Conservation (phyloP, 2,888 invertebrate species). For the Scrobipalpa costella region DNA sequence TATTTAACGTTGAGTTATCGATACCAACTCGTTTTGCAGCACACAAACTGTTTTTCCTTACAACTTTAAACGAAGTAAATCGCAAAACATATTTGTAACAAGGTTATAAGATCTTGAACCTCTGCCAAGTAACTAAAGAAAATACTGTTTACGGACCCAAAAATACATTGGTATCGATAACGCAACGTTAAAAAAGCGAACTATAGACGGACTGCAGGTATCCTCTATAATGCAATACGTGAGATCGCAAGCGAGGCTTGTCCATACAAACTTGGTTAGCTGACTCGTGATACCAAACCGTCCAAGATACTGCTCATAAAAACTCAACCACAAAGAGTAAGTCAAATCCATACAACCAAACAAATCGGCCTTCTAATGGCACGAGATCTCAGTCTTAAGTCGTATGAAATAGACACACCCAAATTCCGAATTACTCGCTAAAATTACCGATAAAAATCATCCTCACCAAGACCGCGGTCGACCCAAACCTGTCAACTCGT, state of each 20-base stretch:
- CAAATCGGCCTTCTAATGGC: background rate
- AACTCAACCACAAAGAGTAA: background rate
- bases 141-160: too few species aligned
- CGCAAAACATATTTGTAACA: too few species aligned
- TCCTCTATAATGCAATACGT: background rate
- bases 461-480: background rate
- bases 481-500: background rate
- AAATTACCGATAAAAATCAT: background rate
- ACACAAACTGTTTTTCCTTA: too few species aligned
- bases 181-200: too few species aligned
- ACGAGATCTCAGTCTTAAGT: background rate
- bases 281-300: background rate
- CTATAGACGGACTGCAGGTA: too few species aligned
- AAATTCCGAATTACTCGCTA: too few species aligned
- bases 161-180: too few species aligned
- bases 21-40: too few species aligned
- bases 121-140: too few species aligned
- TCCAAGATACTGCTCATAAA: background rate
- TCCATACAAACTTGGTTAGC: background rate
- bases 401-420: background rate
- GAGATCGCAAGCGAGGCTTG: conserved; percentile 11
- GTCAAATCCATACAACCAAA: background rate
- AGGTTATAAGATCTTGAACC: too few species aligned
- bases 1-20: too few species aligned
- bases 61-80: too few species aligned